Evolutionary conservation across 35 echinoderm and acorn worm species (phyloP).

Genomic region (Apostichopus californicus): DNA sequence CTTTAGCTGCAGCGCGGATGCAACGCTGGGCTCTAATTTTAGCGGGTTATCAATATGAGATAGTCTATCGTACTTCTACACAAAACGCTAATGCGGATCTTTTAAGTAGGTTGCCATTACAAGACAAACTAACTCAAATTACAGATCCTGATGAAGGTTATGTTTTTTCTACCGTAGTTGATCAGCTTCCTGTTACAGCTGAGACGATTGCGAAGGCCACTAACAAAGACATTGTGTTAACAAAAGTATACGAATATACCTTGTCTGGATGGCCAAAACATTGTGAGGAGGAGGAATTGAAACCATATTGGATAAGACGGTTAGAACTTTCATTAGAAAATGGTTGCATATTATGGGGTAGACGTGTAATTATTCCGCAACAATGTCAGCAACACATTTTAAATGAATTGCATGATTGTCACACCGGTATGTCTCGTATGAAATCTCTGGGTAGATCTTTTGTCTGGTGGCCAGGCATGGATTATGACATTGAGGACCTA

Average conservation of each 20-base stretch:
- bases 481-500: slow-evolving; percentile 31
- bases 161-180: background rate
- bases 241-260: slow-evolving; percentile 24
- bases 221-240: slow-evolving; percentile 37
- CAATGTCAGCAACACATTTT: slow-evolving; percentile 15
- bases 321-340: slow-evolving; percentile 15
- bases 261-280: slow-evolving; percentile 36
- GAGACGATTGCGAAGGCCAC: slow-evolving; percentile 10
- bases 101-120: slow-evolving; percentile 20
- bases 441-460: slow-evolving; percentile 55
- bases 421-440: slow-evolving; percentile 51
- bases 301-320: background rate
- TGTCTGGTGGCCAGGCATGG: slow-evolving; percentile 58
- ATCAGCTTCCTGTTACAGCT: slow-evolving; percentile 25
- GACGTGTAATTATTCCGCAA: slow-evolving; percentile 20
- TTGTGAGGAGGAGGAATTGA: background rate
- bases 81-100: slow-evolving; percentile 41
- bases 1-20: slow-evolving; percentile 52
- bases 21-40: background rate
- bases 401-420: slow-evolving; percentile 48
- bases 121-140: background rate
- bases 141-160: background rate
- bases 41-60: slow-evolving; percentile 41
- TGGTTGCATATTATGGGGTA: slow-evolving; percentile 45
- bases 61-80: too few relatives aligned